Base-by-base conservation (phyloP, 2,113 vertebrate species). In the Acanthisitta chloris region DNA sequence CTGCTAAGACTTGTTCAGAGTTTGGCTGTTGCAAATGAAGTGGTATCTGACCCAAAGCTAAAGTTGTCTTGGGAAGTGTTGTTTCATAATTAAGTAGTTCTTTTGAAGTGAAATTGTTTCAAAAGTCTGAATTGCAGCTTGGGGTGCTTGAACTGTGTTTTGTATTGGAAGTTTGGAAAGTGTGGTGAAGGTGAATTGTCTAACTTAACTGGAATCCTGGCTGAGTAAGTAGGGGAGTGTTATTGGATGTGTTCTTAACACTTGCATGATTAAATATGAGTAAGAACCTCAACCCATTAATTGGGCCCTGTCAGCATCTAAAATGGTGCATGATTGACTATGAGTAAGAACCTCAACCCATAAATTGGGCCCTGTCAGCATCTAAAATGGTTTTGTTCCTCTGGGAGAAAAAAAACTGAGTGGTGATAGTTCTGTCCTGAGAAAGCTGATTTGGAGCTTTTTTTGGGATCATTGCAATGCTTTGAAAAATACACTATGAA, bases 261-360 rank as follows among this genome's bases (percentile, higher is more conserved):
- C 38, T 88, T 66, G 67, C 64, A 81, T 81, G 70, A 71, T 23
- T 70, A 49, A 74, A 46, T 66, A 64, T 55, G 79, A 92, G 26
- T 81, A 88, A 94, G 67, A 83, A 33, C 59, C 49, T 42, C 83
- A 92, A 43, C 49, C 55, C 67, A 55, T 95, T 78, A 94, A 83
- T 93, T 76, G 83, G 34, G 26, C 33, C 51, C 38, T 94, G 92
- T 95, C 95, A 94, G 21, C 38, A 33, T 87, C 80, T 58, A n/a
- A n/a, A n/a, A n/a, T n/a, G n/a, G n/a, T n/a, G n/a, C n/a, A n/a
- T n/a, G n/a, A n/a, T n/a, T n/a, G n/a, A n/a, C n/a, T n/a, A n/a
- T n/a, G n/a, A n/a, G n/a, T n/a, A n/a, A n/a, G n/a, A n/a, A n/a
- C n/a, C n/a, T n/a, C n/a, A n/a, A n/a, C n/a, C n/a, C n/a, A n/a